Base-by-base conservation (phyloP, 2,113 vertebrate genomes). In the Aplodontia rufa region DNA sequence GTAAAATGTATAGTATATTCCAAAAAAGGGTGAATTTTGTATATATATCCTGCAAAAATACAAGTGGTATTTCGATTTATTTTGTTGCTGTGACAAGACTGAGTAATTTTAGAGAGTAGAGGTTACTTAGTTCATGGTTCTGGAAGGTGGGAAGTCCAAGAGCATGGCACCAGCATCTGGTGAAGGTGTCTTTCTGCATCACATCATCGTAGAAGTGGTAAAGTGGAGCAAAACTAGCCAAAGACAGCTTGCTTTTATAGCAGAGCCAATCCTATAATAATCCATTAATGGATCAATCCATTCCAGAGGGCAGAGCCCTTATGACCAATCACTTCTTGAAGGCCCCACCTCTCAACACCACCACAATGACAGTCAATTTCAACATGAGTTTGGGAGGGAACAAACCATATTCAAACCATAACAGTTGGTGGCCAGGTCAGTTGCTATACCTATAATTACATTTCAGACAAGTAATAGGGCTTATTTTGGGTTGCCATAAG, bases 401-500 rank as follows among this genome's bases (percentile, higher is more conserved):
- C 55, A 82, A 20, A 51, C 9, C 26, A 28, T 28, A 30, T 30
- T 45, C 19, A 28, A 45, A 68, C 35, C 47, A 28, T 19, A 40
- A 66, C 8, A 16, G 4, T 16, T 47, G 37, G n/a, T 53, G 64
- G 53, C 47, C 0, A 16, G 16, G 0, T 12, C 71, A 1, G 14
- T 6, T 51, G 51, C 51, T 88, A 20, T 30, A 13, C 28, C 47
- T 51, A 4, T 20, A 20, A 35, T 28, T n/a, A 69, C 4, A 4
- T 32, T 72, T 2, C 49, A 42, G 51, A 55, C 2, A 20, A 35
- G 51, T 1, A 3, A 22, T 12, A 24, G 62, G 81, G 28, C 28
- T n/a, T n/a, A 74, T 16, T 28, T 28, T 3, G 8, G 42, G 49
- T 22, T 5, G 32, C 26, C 20, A 1, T 1, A 40, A 1, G 14